These are phyloP conservation scores for Ellobium chinense DNA, from an alignment of 2,888 invertebrate species.

Conservation along the genomic window DNA sequence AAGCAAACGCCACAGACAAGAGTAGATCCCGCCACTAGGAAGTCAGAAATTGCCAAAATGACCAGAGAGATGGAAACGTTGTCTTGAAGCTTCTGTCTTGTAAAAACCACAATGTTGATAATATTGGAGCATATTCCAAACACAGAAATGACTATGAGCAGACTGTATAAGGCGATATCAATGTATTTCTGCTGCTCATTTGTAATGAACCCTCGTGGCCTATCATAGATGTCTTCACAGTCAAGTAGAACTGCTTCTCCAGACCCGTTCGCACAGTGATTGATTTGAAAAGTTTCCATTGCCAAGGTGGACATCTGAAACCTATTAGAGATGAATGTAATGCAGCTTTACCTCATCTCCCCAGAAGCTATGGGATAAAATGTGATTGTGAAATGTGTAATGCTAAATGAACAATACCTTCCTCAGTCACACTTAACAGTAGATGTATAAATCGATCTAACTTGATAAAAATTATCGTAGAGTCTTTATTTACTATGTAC, in stretches of 20 bases:
- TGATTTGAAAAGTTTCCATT: too few species aligned
- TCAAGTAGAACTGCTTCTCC: not conserved
- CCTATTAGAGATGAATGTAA: too few species aligned
- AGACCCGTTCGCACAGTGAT: too few species aligned
- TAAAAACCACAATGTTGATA: not conserved
- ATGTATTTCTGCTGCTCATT: not conserved
- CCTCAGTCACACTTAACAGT: too few species aligned
- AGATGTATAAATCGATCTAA: too few species aligned
- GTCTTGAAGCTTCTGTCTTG: not conserved
- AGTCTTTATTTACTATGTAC: too few species aligned
- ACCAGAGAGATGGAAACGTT: not conserved
- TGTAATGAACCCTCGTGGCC: not conserved
- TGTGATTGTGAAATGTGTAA: too few species aligned
- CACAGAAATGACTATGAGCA: not conserved
- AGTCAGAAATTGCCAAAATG: not conserved
- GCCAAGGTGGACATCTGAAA: too few species aligned
- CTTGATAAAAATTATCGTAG: too few species aligned
- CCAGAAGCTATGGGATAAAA: too few species aligned
- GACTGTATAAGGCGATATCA: not conserved
- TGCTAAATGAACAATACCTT: too few species aligned
- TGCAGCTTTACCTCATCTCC: too few species aligned
- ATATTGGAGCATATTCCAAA: not conserved
- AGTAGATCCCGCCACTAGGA: not conserved
- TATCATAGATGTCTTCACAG: not conserved
- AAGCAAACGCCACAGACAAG: not conserved